Conservation (phyloP, 2,888 invertebrate species). For the Xanthorhoe designata region DNA sequence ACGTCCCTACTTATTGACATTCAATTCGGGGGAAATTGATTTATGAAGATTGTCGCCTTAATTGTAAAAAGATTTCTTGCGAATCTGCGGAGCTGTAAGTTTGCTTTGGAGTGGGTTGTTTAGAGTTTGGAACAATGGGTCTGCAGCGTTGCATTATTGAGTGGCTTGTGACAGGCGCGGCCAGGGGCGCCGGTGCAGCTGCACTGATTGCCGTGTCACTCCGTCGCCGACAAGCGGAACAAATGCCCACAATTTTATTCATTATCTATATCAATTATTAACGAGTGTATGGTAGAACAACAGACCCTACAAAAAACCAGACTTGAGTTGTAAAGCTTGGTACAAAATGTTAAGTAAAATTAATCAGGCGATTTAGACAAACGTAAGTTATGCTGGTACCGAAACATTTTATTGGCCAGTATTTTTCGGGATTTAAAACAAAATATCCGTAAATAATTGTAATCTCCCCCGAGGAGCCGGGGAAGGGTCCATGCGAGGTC, state of each 20-base stretch:
- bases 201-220: slow-evolving; percentile 70
- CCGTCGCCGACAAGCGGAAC: slow-evolving; percentile 69
- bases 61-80: slow-evolving; percentile 78
- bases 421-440: slow-evolving; percentile 75
- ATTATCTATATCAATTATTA: slow-evolving; percentile 55
- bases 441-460: slow-evolving; percentile 81
- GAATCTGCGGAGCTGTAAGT: slow-evolving; percentile 30
- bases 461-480: slow-evolving; percentile 70
- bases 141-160: slow-evolving; percentile 79
- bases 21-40: slow-evolving; percentile 86
- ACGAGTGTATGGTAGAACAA: slow-evolving; percentile 17
- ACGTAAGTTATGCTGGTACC: slow-evolving; percentile 63
- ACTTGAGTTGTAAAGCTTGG: slow-evolving; percentile 8
- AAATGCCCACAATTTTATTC: slow-evolving; percentile 68
- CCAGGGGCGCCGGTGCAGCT: slow-evolving; percentile 64
- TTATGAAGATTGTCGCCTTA: slow-evolving; percentile 85
- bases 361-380: slow-evolving; percentile 44
- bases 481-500: slow-evolving; percentile 74
- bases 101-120: slow-evolving; percentile 37
- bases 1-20: slow-evolving; percentile 85
- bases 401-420: slow-evolving; percentile 65
- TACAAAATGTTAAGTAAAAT: slow-evolving; percentile 10
- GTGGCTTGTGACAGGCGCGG: slow-evolving; percentile 57
- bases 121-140: slow-evolving; percentile 57
- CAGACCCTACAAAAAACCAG: slow-evolving; percentile 10